Conservation (phyloP, 2,888 invertebrate species). For the Dioctria rufipes region DNA sequence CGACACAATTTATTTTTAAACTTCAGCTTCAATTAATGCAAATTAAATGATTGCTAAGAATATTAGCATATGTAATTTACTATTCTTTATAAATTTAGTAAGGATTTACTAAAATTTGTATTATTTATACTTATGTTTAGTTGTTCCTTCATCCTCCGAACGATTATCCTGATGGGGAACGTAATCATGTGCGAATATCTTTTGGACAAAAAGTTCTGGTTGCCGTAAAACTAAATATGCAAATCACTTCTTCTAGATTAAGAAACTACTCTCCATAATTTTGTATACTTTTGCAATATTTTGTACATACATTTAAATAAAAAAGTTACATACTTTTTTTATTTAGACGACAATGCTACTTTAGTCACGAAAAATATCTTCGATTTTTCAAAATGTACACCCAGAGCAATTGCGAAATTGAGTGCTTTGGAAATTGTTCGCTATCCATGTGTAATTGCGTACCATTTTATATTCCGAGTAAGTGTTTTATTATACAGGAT, state of each 20-base stretch:
- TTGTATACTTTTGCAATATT: constrained; percentile 63
- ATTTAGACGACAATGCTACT: constrained; percentile 76
- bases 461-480: constrained; percentile 77
- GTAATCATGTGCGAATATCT: constrained; percentile 77
- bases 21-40: too few species aligned
- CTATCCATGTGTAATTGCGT: constrained; percentile 75
- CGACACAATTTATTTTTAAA: too few species aligned
- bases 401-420: constrained; percentile 79
- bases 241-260: constrained; percentile 77
- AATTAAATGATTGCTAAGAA: too few species aligned
- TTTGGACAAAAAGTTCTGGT: constrained; percentile 77
- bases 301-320: too few species aligned
- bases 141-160: constrained; percentile 78
- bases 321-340: not conserved
- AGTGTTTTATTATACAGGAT: too few species aligned
- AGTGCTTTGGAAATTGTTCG: constrained; percentile 78
- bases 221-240: constrained; percentile 78
- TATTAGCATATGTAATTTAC: too few species aligned
- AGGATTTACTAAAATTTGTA: too few species aligned
- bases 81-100: too few species aligned
- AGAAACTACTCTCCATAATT: constrained; percentile 73
- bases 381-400: constrained; percentile 77
- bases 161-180: constrained; percentile 76
- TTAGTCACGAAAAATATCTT: constrained; percentile 75
- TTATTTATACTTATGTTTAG: constrained; percentile 66